These are phyloP conservation scores for Artibeus jamaicensis DNA, from an alignment of 2,797 vertebrate species.

Conservation along the genomic window DNA sequence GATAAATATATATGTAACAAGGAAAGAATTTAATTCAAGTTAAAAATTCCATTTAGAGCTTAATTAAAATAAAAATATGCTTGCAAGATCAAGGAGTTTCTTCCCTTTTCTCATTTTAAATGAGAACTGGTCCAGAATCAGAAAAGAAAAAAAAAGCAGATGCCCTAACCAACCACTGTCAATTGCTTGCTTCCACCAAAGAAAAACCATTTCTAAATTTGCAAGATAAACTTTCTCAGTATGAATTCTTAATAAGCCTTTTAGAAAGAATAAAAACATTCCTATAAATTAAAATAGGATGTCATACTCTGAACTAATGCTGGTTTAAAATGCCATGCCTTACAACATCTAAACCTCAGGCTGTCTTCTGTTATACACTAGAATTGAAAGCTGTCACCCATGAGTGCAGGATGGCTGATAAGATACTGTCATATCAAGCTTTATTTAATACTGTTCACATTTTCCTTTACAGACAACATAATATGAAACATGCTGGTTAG, in stretches of 20 bases:
- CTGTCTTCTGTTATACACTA: neutral
- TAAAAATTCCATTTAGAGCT: slow-evolving; percentile 63
- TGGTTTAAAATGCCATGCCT: neutral
- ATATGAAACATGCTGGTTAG: neutral
- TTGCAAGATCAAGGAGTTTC: neutral
- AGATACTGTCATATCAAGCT: neutral
- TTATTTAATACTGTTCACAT: slow-evolving; percentile 7
- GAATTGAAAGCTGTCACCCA: neutral
- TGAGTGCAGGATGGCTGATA: neutral
- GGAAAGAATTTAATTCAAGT: slow-evolving; percentile 55
- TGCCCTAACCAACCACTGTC: slow-evolving; percentile 11
- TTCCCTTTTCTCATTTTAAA: slow-evolving; percentile 12
- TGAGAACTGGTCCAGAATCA: neutral
- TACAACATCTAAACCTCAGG: neutral
- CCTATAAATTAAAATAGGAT: slow-evolving; percentile 25
- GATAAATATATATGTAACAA: slow-evolving; percentile 50
- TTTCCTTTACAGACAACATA: neutral
- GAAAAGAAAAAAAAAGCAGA: neutral
- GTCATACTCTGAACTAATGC: neutral
- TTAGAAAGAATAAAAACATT: slow-evolving; percentile 46
- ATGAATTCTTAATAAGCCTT: slow-evolving; percentile 62
- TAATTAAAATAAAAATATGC: slow-evolving; percentile 53
- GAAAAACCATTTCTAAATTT: slow-evolving; percentile 34
- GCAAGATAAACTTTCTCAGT: neutral
- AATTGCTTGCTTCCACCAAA: slow-evolving; percentile 38